phyloP scores from a whole-genome alignment of 2,113 vertebrate species.

The Eupsittula cactorum region DNA sequence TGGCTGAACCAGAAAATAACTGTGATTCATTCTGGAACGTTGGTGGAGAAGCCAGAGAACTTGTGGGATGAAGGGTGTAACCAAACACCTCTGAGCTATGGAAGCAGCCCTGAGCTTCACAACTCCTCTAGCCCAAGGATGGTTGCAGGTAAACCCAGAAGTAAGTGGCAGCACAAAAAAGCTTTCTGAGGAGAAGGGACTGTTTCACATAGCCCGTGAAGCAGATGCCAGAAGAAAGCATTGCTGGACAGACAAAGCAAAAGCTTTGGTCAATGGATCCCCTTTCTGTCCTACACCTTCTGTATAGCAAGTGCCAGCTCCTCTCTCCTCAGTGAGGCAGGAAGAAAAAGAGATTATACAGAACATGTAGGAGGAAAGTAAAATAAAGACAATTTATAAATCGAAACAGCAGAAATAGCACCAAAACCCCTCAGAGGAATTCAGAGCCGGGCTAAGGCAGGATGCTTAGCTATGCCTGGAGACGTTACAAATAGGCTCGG shows the following conservation, averaged over 20 bases:
- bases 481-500: background rate
- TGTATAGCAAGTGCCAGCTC: background rate
- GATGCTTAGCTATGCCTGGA: conserved; percentile 33
- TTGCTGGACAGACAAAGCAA: background rate
- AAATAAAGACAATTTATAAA: conserved; percentile 30
- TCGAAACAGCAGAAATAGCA: conserved; percentile 32
- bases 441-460: background rate
- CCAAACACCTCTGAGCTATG: background rate
- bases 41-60: background rate
- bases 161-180: background rate
- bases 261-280: background rate
- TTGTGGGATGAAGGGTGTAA: background rate
- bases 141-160: background rate
- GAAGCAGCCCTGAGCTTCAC: background rate
- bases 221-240: background rate
- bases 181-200: background rate
- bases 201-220: background rate
- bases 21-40: background rate
- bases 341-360: background rate
- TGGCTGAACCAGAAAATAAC: background rate
- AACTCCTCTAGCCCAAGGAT: background rate
- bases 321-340: background rate
- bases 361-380: background rate
- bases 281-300: background rate
- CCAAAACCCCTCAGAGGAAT: conserved; percentile 8